These are phyloP conservation scores for Phyllostomus hastatus DNA, from an alignment of 2,113 vertebrate species.

Conservation along the genomic window DNA sequence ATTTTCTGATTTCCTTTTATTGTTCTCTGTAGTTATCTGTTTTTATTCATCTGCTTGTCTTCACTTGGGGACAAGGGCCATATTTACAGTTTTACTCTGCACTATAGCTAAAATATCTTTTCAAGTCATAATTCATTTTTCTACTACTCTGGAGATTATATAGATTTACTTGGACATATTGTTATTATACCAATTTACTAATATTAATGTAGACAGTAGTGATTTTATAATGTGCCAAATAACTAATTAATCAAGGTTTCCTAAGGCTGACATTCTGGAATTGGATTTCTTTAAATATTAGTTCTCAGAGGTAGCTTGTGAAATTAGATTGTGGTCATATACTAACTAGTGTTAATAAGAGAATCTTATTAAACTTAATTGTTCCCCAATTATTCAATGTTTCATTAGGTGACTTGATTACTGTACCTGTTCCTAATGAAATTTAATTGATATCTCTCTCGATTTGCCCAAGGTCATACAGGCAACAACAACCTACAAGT, in stretches of 20 bases:
- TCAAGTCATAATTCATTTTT: neutral
- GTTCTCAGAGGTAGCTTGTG: neutral
- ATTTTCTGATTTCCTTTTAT: neutral
- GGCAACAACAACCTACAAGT: neutral
- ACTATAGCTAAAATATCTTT: neutral
- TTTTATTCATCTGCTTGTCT: neutral
- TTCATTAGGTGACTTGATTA: conserved; percentile 39
- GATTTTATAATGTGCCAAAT: conserved; percentile 1
- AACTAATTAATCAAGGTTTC: conserved; percentile 21
- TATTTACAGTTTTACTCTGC: neutral
- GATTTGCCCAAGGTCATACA: neutral
- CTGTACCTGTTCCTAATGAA: neutral
- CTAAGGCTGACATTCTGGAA: neutral
- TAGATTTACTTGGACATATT: neutral
- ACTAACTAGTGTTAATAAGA: conserved; percentile 14
- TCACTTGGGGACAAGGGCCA: neutral
- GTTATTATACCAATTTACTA: neutral
- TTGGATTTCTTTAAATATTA: conserved; percentile 22
- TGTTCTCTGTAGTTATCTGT: neutral
- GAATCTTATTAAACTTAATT: neutral
- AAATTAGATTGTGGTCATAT: neutral
- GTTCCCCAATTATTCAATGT: neutral
- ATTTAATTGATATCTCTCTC: neutral
- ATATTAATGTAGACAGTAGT: neutral
- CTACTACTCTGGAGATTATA: neutral